Conservation (phyloP, 2,888 invertebrate genomes). For the Dryococelus australis region DNA sequence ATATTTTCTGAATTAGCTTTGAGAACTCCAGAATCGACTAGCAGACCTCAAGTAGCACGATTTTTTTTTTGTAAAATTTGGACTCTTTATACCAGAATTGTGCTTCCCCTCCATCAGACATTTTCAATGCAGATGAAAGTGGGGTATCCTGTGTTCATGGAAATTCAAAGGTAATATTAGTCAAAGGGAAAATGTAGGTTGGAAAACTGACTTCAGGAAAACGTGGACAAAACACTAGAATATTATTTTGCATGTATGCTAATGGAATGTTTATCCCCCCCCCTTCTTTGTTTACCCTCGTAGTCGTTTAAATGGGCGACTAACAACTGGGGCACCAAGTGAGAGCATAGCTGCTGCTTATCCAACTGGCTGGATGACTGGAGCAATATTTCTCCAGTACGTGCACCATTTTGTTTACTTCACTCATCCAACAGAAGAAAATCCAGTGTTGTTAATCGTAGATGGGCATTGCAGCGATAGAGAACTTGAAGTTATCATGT, state of each 20-base stretch:
- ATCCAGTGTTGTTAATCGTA: no score
- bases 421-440: no score
- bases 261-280: no score
- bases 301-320: slow-evolving; percentile 39
- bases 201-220: slow-evolving; percentile 47
- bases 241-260: slow-evolving; percentile 47
- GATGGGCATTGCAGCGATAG: no score
- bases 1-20: slow-evolving; percentile 37
- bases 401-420: no score
- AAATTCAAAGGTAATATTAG: slow-evolving; percentile 40
- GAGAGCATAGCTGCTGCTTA: no score
- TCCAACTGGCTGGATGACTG: no score
- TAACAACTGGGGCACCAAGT: slow-evolving; percentile 44
- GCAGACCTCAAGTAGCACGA: slow-evolving; percentile 36
- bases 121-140: slow-evolving; percentile 47
- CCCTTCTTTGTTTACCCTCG: slow-evolving; percentile 47
- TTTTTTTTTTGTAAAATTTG: slow-evolving; percentile 44
- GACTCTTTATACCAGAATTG: slow-evolving; percentile 27
- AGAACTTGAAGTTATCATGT: no score
- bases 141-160: no score
- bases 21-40: slow-evolving; percentile 41
- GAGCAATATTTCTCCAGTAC: no score
- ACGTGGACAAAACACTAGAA: slow-evolving; percentile 43
- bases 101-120: slow-evolving; percentile 40
- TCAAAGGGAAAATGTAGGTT: slow-evolving; percentile 46